phyloP scores from a whole-genome alignment of 2,797 vertebrate species.

The Squalus acanthias region DNA sequence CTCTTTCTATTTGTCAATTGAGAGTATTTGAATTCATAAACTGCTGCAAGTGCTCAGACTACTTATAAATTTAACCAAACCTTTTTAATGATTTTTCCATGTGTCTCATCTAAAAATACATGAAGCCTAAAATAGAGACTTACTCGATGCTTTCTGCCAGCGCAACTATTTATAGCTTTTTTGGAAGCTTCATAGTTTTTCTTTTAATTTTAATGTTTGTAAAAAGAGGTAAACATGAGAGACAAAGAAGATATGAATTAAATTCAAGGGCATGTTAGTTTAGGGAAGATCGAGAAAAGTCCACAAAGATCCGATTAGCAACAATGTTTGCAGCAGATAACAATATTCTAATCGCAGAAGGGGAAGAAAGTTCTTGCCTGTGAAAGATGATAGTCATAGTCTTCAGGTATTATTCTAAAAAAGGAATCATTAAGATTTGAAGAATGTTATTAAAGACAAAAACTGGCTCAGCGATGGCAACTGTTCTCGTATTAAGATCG shows the following conservation, averaged over 20 bases:
- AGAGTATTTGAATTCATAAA: not conserved
- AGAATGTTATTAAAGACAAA: not conserved
- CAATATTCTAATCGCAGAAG: not conserved
- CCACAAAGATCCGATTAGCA: not conserved
- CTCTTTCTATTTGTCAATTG: not conserved
- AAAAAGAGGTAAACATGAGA: not conserved
- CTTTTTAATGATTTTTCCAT: not conserved
- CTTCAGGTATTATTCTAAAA: not conserved
- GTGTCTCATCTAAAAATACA: not conserved
- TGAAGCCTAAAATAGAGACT: not conserved
- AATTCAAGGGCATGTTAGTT: not conserved
- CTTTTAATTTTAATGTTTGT: not conserved
- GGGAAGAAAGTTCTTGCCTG: not conserved
- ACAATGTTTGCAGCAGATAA: not conserved
- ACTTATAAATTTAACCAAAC: not conserved
- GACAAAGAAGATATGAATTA: not conserved
- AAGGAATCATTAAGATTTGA: not conserved
- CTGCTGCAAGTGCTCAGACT: not conserved
- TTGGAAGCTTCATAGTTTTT: not conserved
- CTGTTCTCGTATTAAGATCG: not conserved
- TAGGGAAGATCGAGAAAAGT: not conserved
- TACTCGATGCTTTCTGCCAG: not conserved
- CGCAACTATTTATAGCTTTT: not conserved
- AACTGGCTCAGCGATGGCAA: not conserved
- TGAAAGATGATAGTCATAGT: not conserved